Evolutionary conservation across 2,888 invertebrate species (phyloP), one percentile per base, ranked within the genome.

Genomic region (Noctua janthe): DNA sequence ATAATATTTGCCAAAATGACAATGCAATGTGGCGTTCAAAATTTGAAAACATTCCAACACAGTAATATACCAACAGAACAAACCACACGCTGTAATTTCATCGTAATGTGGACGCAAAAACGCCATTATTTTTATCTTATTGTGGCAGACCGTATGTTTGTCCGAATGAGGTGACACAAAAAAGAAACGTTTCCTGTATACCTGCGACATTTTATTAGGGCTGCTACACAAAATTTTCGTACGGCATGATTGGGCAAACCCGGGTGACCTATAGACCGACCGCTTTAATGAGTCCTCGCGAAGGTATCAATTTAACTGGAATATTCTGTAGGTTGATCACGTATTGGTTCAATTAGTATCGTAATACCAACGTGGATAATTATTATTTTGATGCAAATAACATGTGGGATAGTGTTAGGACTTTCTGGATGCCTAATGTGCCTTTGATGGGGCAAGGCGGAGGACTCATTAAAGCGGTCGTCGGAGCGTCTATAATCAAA

Each of bases 51-150:
- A 51, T 74, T 67, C 29, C 20, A 29, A 67, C 67, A 49, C 23
- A 62, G 15, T 71, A 56, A 29, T 62, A 29, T 62, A 71, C 84
- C 35, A 71, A 79, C 70, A 56, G 17, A 67, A 75, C 66, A n/a
- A 67, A 67, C 70, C 20, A 4, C 47, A 23, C 47, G 29, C 54
- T 51, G 69, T 71, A 79, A 85, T 75, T 70, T 66, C 17, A 72
- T 35, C 70, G 51, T 78, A 71, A 67, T 59, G 66, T 64, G 51
- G 47, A 49, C 39, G n/a, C 29, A 59, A 74, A 71, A 79, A 23
- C n/a, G 23, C 43, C 35, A 80, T 43, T 64, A 51, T 59, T 85
- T 79, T 85, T 87, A 81, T 85, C 78, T 80, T 73, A 76, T 71
- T 85, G 73, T 74, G 29, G 66, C 70, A 67, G 51, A 72, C 71